Evolutionary conservation across 2,888 invertebrate species (phyloP), one percentile per base, ranked within the genome.

Genomic region (Disparrhopalites patrizii): DNA sequence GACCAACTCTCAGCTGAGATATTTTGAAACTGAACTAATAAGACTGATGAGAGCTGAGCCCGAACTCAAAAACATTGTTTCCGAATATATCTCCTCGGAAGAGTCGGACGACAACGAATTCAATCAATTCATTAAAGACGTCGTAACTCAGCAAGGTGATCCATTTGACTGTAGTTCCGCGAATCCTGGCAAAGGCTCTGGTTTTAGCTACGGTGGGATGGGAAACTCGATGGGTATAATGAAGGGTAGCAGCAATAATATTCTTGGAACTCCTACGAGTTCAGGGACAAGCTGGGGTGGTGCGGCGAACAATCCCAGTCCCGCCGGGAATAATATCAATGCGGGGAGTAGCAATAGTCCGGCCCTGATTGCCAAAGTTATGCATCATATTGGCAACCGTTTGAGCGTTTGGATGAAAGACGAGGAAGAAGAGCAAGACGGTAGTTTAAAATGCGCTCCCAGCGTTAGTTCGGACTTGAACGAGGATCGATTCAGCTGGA

Each of bases 91-190:
- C 70, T 93, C 92, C 73, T 91, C 91, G 73, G 93, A 93, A 78
- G 93, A 93, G 91, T 93, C 92, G 72, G 93, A 93, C 79, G 93
- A 92, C 0, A 93, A 92, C 77, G 93, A 93, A 78, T 92, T 92
- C 2, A 92, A 92, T 0, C 93, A 93, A 78, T 93, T 93, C 76
- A 93, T 92, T 1, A 91, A 91, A 71, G 91, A 91, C 0, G 93
- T 93, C 78, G 81, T 91, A 61, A 92, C 23, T 20, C 60, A 66
- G 36, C 31, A 65, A 25, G 40, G 55, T 10, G 28, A 55, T 10
- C 8, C 36, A 20, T 15, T n/a, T 15, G 5, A 15, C n/a, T 15
- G 10, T 30, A 3, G 3, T 13, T 55, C 31, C 31, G n/a, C 7
- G 8, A 18, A 3, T 18, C n/a, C n/a, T n/a, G n/a, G n/a, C n/a